These are phyloP conservation scores for Butorides virescens DNA, from an alignment of 2,113 vertebrate genomes.

Conservation along the genomic window DNA sequence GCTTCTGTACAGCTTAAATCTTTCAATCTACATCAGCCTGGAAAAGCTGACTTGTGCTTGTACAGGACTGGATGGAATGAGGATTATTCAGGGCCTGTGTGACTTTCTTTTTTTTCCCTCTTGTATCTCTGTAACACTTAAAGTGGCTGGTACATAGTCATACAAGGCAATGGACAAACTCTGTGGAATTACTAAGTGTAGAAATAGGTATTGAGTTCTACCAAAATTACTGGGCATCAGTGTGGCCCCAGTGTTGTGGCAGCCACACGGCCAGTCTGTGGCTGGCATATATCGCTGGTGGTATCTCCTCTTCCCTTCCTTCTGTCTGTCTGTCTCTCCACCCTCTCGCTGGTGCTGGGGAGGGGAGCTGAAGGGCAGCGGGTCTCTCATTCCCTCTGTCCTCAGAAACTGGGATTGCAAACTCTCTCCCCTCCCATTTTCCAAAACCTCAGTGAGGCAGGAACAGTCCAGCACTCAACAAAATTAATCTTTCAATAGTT, in stretches of 20 bases:
- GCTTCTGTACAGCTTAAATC: constrained; percentile 15
- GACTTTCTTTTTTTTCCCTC: background rate
- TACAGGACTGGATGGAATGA: background rate
- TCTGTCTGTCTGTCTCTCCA: background rate
- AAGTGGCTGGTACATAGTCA: background rate
- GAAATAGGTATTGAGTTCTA: background rate
- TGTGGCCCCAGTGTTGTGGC: background rate
- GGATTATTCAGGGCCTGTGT: background rate
- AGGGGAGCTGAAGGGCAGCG: accelerated
- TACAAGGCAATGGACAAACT: background rate
- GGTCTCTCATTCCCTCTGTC: background rate
- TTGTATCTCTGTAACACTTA: background rate
- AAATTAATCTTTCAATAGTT: background rate
- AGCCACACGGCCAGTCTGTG: background rate
- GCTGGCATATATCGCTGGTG: background rate
- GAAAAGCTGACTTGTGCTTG: background rate
- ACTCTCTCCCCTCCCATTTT: background rate
- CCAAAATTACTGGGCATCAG: background rate
- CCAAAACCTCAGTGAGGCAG: background rate
- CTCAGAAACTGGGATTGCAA: background rate
- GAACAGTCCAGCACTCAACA: background rate
- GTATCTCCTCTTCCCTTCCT: background rate
- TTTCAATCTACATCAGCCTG: background rate
- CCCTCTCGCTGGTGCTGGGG: accelerated
- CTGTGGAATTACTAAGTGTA: background rate